Conservation (phyloP, 2,888 invertebrate genomes). For the Coenonympha glycerion region DNA sequence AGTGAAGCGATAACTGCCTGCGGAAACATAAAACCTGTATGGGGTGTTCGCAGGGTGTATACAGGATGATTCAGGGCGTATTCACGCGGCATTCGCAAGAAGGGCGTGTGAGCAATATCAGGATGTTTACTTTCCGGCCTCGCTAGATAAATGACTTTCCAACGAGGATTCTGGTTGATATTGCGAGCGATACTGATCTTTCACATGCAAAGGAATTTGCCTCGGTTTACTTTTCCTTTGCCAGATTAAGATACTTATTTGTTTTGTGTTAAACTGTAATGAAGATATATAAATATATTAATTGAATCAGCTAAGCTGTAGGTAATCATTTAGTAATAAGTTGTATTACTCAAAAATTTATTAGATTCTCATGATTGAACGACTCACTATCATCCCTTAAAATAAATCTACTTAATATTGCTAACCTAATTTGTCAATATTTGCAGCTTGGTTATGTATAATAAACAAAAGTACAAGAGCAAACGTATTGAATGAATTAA, state of each 20-base stretch:
- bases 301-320: too few species aligned
- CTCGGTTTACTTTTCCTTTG: conserved; percentile 8
- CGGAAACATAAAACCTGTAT: conserved; percentile 61
- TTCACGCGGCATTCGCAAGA: conserved; percentile 41
- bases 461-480: too few species aligned
- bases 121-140: conserved; percentile 54
- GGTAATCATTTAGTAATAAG: too few species aligned
- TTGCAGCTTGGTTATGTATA: too few species aligned
- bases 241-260: neutral
- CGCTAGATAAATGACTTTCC: conserved; percentile 47
- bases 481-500: too few species aligned
- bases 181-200: conserved; percentile 17
- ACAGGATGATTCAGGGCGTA: conserved; percentile 42
- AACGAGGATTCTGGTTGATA: conserved; percentile 25
- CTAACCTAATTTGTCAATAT: too few species aligned
- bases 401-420: too few species aligned
- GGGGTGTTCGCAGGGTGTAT: conserved; percentile 37
- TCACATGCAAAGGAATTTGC: conserved; percentile 13
- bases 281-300: neutral
- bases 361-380: too few species aligned
- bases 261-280: neutral
- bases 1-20: conserved; percentile 57
- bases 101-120: conserved; percentile 37
- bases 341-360: too few species aligned
- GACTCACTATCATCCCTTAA: too few species aligned